Conservation (phyloP, 2,797 vertebrate genomes). For the Sphenodon punctatus region DNA sequence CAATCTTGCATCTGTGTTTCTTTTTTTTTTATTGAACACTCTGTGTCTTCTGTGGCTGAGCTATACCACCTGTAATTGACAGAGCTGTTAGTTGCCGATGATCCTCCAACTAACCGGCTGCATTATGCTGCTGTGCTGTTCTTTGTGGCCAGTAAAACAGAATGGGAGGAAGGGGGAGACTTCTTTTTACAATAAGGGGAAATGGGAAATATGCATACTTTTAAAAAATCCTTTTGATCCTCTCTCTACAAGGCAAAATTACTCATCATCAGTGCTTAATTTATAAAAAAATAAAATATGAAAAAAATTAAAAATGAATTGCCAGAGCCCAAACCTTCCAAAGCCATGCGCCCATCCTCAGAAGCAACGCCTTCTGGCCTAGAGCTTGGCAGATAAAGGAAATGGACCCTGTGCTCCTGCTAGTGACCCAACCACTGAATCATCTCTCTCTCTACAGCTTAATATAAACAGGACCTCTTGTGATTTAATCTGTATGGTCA, state of each 20-base stretch:
- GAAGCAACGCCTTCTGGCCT: too few relatives aligned
- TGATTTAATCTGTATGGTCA: accelerated
- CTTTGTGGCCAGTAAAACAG: background rate
- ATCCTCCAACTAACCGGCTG: constrained; percentile 7
- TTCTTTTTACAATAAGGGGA: background rate
- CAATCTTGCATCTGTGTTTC: constrained; percentile 3
- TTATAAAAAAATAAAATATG: too few relatives aligned
- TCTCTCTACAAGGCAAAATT: background rate
- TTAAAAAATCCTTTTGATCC: too few relatives aligned
- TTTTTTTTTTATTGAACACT: background rate
- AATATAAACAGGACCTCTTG: too few relatives aligned
- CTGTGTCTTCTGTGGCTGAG: constrained; percentile 13
- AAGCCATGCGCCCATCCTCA: too few relatives aligned
- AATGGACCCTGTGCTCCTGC: too few relatives aligned
- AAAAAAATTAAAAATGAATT: too few relatives aligned
- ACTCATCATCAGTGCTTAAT: background rate
- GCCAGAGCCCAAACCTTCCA: too few relatives aligned
- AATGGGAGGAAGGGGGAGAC: background rate
- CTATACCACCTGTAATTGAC: background rate
- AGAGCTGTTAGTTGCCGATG: background rate
- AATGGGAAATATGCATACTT: accelerated
- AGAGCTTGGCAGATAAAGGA: too few relatives aligned
- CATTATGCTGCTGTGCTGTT: background rate
- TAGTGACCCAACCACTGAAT: too few relatives aligned
- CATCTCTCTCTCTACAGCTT: too few relatives aligned